Conservation (phyloP, 2,888 invertebrate genomes). For the Molorchus minor region DNA sequence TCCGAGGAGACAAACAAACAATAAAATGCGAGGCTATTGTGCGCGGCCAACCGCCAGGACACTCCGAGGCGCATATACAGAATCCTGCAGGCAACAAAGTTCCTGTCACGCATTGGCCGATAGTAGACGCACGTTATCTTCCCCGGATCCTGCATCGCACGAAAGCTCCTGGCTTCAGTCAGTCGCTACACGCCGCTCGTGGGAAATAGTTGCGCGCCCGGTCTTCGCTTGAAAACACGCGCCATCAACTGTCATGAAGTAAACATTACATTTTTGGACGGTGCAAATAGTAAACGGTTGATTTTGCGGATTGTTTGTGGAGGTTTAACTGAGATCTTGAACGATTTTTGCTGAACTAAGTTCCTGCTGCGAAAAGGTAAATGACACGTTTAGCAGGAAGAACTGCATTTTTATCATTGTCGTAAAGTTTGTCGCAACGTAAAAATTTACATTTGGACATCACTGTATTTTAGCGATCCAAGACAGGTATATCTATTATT, state of each 20-base stretch:
- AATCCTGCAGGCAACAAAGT: slow-evolving; percentile 15
- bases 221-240: slow-evolving; percentile 9
- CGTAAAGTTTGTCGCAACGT: not conserved
- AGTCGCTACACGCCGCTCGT: slow-evolving; percentile 18
- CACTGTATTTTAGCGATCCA: too few relatives aligned
- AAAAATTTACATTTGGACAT: slow-evolving; percentile 14
- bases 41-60: slow-evolving; percentile 7
- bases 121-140: slow-evolving; percentile 16
- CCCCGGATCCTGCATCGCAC: slow-evolving; percentile 21
- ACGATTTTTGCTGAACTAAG: not conserved
- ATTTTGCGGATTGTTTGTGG: slow-evolving; percentile 2
- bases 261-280: slow-evolving; percentile 7
- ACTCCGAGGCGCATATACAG: slow-evolving; percentile 10
- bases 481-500: too few relatives aligned
- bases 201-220: slow-evolving; percentile 15
- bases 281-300: not conserved
- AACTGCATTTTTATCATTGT: slow-evolving; percentile 1
- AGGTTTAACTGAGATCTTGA: not conserved
- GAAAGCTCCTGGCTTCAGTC: slow-evolving; percentile 22
- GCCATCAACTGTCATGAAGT: slow-evolving; percentile 21
- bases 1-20: slow-evolving; percentile 23
- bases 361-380: slow-evolving; percentile 5
- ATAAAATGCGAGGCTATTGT: slow-evolving; percentile 21
- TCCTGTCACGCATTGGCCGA: slow-evolving; percentile 15
- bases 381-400: not conserved